Percentiles rank a stretch among this genome's conserved stretches.
These are phyloP conservation scores for Ornithoptera priamus DNA, from an alignment of 2,888 invertebrate genomes.

Conservation along the genomic window DNA sequence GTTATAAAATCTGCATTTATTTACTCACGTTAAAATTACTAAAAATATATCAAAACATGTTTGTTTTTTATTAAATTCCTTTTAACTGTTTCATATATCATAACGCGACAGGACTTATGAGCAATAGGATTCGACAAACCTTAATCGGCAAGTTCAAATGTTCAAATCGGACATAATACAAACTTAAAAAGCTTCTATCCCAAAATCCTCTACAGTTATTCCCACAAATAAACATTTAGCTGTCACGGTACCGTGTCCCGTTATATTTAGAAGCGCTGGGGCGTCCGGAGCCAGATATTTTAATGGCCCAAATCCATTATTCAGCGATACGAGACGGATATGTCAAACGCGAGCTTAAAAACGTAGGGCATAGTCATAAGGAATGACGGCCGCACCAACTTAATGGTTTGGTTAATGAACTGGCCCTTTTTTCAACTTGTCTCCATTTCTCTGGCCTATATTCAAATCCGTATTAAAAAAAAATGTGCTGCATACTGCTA, in stretches of 20 bases:
- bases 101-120: conserved; percentile 11
- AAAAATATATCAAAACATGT: no score
- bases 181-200: conserved; percentile 44
- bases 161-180: conserved; percentile 29
- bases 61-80: no score
- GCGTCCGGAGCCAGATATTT: conserved; percentile 56
- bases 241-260: conserved; percentile 51
- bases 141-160: conserved; percentile 24
- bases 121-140: conserved; percentile 30
- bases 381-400: conserved; percentile 47
- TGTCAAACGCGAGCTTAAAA: conserved; percentile 54
- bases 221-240: conserved; percentile 66
- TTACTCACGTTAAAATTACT: no score
- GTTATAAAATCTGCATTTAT: no score
- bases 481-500: no score
- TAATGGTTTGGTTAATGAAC: conserved; percentile 61
- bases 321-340: conserved; percentile 65
- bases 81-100: no score
- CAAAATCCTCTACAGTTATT: conserved; percentile 48
- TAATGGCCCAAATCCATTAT: conserved; percentile 66
- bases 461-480: conserved; percentile 15
- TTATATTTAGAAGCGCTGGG: conserved; percentile 65
- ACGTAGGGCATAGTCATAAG: conserved; percentile 51
- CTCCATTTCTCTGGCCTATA: conserved; percentile 43
- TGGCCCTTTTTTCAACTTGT: conserved; percentile 37